These are phyloP conservation scores for Ostrea edulis DNA, from an alignment of 1,140 invertebrate species.

Conservation along the genomic window DNA sequence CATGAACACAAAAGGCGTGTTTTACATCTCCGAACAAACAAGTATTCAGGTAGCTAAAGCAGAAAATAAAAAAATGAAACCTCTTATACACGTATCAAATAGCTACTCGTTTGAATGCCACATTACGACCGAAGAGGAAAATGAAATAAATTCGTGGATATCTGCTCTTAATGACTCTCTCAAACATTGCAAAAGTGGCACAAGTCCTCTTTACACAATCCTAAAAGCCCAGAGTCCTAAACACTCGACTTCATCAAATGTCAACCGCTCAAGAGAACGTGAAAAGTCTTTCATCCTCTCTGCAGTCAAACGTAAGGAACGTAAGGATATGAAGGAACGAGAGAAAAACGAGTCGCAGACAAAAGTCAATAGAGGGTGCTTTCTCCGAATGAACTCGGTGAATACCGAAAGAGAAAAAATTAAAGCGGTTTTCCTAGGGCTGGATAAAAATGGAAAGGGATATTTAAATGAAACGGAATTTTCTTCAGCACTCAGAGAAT, in stretches of 20 bases:
- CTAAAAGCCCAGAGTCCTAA: constrained; percentile 6
- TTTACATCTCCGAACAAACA: not conserved
- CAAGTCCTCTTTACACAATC: not conserved
- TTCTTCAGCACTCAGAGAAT: constrained; percentile 31
- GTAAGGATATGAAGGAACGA: not conserved
- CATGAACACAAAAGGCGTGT: not conserved
- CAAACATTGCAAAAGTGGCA: not conserved
- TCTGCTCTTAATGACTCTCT: not conserved
- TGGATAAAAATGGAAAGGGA: constrained; percentile 58
- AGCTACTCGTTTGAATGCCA: constrained; percentile 16
- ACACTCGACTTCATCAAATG: no score
- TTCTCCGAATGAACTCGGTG: not conserved
- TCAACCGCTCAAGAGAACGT: not conserved
- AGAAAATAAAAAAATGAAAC: not conserved
- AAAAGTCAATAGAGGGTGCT: not conserved
- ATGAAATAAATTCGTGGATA: constrained; percentile 9
- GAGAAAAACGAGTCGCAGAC: not conserved
- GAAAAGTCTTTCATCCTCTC: not conserved
- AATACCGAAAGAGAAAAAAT: constrained; percentile 50
- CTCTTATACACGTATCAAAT: not conserved
- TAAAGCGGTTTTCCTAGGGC: constrained; percentile 56
- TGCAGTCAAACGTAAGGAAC: not conserved
- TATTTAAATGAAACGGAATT: constrained; percentile 52
- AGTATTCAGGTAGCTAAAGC: not conserved
- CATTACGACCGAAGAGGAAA: constrained; percentile 21